Evolutionary conservation across 2,113 vertebrate species (phyloP), one percentile per base, ranked within the genome.

Genomic region (Cettia cetti): DNA sequence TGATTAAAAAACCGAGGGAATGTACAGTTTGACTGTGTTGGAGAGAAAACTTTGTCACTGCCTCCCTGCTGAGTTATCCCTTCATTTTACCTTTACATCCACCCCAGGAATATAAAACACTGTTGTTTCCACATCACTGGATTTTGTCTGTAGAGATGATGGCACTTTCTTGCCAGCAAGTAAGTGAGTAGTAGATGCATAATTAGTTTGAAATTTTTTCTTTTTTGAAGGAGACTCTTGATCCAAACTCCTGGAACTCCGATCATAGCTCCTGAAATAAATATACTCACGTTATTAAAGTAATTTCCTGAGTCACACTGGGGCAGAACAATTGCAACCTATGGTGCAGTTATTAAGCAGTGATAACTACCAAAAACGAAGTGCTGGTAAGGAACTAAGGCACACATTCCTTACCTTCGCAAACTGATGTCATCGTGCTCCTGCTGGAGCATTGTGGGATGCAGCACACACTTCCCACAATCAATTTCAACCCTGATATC

Each of bases 61-160:
- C 20, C 80, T 92, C 30, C 30, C 65, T 40, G 33, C 24, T 19
- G 35, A 54, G 33, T 42, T 74, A 56, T 4, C 54, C 33, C 3
- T n/a, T 79, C 24, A 61, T 68, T 89, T 96, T 97, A 99, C 99
- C 99, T 99, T 99, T 53, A 99, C 99, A 82, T 99, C 99, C 64
- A 99, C 99, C 85, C 99, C 99, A 90, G 99, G 99, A 97, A 99
- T 99, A 95, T 99, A 99, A 92, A 99, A 99, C 37, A 99, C 98
- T 23, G 99, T 99, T 77, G 99, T 99, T 96, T 99, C 99, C 86
- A 98, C 97, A 96, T 99, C 99, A 61, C 98, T 98, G 54, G 98
- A 97, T 95, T 99, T 99, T 94, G 99, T 99, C 97, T 99, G 99
- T 31, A 99, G 97, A 75, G 99, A 98, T 27, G 99, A 99, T 69